Conservation (phyloP, 2,113 vertebrate species). For the Copsychus sechellarum region DNA sequence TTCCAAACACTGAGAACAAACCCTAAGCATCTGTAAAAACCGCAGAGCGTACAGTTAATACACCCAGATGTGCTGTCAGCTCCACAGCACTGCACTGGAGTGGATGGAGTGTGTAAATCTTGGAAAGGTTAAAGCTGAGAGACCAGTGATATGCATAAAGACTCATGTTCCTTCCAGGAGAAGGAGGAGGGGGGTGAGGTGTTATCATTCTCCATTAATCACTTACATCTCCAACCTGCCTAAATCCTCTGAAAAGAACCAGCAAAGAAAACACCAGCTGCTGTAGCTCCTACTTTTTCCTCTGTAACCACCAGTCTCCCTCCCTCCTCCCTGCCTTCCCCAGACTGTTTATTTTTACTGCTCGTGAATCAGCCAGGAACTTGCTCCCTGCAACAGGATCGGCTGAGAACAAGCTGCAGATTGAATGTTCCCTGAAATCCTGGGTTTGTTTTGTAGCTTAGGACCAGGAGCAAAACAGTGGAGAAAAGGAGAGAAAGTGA, state of each 20-base stretch:
- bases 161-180: conserved; percentile 51
- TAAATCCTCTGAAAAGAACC: conserved; percentile 67
- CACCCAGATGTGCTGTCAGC: conserved; percentile 64
- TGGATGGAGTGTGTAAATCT: conserved; percentile 53
- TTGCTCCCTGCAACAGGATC: conserved; percentile 63
- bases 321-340: conserved; percentile 47
- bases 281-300: conserved; percentile 63
- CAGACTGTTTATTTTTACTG: conserved; percentile 71
- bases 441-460: conserved; percentile 53
- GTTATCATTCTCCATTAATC: conserved; percentile 69
- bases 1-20: conserved; percentile 46
- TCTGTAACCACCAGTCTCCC: conserved; percentile 29
- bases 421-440: conserved; percentile 49
- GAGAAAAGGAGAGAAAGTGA: conserved; percentile 45
- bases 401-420: conserved; percentile 68
- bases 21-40: conserved; percentile 36
- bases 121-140: conserved; percentile 53
- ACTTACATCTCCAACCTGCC: conserved; percentile 65
- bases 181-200: conserved; percentile 41
- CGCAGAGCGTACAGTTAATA: conserved; percentile 53
- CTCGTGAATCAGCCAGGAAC: conserved; percentile 64
- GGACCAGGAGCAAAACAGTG: conserved; percentile 22
- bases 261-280: conserved; percentile 72
- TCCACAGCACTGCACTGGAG: background rate
- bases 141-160: conserved; percentile 37